Conservation (phyloP, 2,888 invertebrate species). For the Graphium colonna region DNA sequence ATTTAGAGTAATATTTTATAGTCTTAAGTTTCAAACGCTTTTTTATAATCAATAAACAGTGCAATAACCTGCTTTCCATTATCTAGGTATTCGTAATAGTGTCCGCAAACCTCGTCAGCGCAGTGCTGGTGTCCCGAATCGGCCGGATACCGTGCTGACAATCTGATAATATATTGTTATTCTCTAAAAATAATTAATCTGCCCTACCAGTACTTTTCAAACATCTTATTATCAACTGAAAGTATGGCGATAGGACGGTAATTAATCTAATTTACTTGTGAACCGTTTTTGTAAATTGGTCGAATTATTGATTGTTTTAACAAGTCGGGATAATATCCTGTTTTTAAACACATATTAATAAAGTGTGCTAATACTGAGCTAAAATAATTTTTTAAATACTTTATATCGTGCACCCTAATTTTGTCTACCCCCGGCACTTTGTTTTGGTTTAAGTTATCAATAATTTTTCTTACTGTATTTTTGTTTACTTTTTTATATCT, state of each 20-base stretch:
- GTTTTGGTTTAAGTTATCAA: constrained; percentile 3
- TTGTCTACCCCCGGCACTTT: neutral
- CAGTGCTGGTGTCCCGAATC: neutral
- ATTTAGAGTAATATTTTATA: constrained; percentile 23
- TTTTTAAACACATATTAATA: neutral
- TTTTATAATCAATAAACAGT: neutral
- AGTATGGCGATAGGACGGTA: neutral
- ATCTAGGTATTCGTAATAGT: neutral
- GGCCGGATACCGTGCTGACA: neutral
- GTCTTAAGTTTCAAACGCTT: constrained; percentile 26
- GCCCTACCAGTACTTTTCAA: neutral
- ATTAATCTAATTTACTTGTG: neutral
- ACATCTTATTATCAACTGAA: neutral
- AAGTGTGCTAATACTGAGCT: neutral
- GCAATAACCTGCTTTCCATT: neutral
- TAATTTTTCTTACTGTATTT: neutral
- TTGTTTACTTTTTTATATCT: neutral
- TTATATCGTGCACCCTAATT: constrained; percentile 2
- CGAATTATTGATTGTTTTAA: neutral
- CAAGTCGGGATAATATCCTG: neutral
- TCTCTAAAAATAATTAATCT: neutral
- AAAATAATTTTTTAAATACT: neutral
- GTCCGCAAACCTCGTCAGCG: neutral
- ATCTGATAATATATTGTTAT: neutral
- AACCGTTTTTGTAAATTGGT: neutral